phyloP scores from a whole-genome alignment of 1,140 invertebrate genomes.

The Drosophila parvula region DNA sequence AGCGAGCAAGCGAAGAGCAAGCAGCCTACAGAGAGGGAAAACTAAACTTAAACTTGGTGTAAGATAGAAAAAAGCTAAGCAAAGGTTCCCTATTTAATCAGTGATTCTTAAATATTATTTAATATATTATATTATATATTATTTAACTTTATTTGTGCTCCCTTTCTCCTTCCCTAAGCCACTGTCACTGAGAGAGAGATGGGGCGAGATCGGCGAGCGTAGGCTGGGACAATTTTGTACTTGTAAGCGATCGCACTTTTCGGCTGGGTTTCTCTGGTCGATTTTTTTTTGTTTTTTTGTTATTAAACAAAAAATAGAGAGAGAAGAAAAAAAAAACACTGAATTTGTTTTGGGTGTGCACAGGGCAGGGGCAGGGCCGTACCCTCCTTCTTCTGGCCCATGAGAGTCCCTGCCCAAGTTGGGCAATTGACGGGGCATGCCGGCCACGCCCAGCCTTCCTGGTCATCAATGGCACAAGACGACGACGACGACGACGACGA shows the following conservation, averaged over 20 bases:
- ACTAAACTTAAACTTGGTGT: too few species aligned
- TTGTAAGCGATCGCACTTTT: constrained; percentile 79
- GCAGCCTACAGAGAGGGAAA: too few species aligned
- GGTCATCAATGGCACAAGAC: constrained; percentile 77
- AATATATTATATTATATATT: too few species aligned
- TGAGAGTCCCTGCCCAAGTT: constrained; percentile 65
- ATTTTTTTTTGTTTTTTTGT: constrained; percentile 28
- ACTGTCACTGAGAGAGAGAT: constrained; percentile 10
- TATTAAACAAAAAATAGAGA: constrained; percentile 6
- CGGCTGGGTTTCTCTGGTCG: constrained; percentile 17
- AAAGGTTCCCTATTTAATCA: too few species aligned
- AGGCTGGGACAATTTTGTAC: constrained; percentile 78
- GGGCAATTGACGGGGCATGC: constrained; percentile 74
- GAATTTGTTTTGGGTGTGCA: constrained; percentile 45
- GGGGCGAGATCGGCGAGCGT: constrained; percentile 58
- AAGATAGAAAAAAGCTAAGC: too few species aligned
- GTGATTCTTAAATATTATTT: too few species aligned
- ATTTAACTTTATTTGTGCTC: too few species aligned
- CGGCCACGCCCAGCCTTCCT: constrained; percentile 76
- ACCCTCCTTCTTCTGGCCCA: constrained; percentile 32
- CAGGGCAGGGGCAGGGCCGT: constrained; percentile 23
- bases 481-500: constrained; percentile 34
- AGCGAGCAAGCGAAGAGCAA: not conserved
- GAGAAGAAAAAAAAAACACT: too few species aligned
- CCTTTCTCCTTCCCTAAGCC: not conserved